Conservation (phyloP, 2,888 invertebrate genomes). For the Tromatobia lineatoria region DNA sequence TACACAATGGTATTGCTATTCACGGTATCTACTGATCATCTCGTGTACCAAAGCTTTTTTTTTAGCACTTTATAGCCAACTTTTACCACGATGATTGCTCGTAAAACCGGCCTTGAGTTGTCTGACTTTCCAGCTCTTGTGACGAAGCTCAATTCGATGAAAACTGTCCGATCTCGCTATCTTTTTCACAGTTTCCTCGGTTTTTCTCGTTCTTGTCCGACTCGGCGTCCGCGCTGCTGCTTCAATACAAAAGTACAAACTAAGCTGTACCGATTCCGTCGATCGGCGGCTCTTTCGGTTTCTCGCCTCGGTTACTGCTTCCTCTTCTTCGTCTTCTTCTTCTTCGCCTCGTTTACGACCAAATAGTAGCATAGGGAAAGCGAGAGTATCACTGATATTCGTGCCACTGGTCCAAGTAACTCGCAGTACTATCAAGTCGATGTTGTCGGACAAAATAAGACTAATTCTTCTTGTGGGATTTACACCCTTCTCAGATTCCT, state of each 20-base stretch:
- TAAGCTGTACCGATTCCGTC: not conserved
- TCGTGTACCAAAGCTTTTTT: not conserved
- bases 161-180: constrained; percentile 21
- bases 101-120: constrained; percentile 26
- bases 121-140: constrained; percentile 41
- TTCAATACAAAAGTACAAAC: constrained; percentile 43
- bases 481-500: not conserved
- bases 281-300: not conserved
- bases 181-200: constrained; percentile 26
- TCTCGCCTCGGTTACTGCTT: constrained; percentile 9
- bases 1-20: not conserved
- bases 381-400: constrained; percentile 26
- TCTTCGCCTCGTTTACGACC: constrained; percentile 57
- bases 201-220: constrained; percentile 37
- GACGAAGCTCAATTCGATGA: constrained; percentile 41
- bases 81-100: constrained; percentile 50
- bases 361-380: constrained; percentile 63
- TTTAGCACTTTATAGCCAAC: constrained; percentile 26
- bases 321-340: constrained; percentile 42
- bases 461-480: not conserved
- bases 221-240: constrained; percentile 1
- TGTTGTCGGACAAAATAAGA: not conserved
- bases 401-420: constrained; percentile 19
- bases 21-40: not conserved
- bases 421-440: not conserved